These are phyloP conservation scores for Isoperla grammatica DNA, from an alignment of 2,888 invertebrate species.

Conservation along the genomic window DNA sequence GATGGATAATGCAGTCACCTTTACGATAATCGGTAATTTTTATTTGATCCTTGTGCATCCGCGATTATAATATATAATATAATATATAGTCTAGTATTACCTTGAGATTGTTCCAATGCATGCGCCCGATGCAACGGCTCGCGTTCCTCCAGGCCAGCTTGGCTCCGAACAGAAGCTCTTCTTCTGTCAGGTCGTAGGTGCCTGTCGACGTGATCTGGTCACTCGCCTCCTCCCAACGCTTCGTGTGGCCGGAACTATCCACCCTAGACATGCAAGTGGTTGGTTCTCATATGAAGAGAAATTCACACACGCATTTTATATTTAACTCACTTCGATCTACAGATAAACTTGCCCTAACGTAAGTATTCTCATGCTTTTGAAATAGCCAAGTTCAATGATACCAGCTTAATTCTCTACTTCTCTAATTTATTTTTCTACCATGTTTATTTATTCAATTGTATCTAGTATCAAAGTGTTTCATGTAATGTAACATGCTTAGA, in stretches of 20 bases:
- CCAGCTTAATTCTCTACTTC: too few species aligned
- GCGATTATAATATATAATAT: too few species aligned
- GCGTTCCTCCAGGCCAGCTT: conserved; percentile 26
- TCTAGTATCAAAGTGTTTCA: too few species aligned
- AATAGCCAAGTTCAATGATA: too few species aligned
- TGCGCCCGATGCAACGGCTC: conserved; percentile 22
- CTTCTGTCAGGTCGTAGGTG: conserved; percentile 17
- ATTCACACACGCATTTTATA: not conserved
- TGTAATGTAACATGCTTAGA: too few species aligned
- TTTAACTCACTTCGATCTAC: not conserved
- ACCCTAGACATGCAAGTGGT: not conserved
- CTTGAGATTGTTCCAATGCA: conserved; percentile 26
- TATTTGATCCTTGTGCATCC: too few species aligned
- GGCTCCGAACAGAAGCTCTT: conserved; percentile 20
- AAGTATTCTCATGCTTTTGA: too few species aligned
- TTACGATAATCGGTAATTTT: too few species aligned
- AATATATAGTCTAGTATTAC: too few species aligned
- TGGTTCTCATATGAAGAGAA: not conserved
- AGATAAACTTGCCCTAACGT: not conserved
- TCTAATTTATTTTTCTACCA: too few species aligned
- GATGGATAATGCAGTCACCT: too few species aligned
- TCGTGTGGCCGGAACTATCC: conserved; percentile 1
- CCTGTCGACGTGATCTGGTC: conserved; percentile 7
- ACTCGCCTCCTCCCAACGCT: conserved; percentile 12
- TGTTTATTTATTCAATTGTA: too few species aligned